Conservation (phyloP, 92 coral and sea anemone genomes). For the Parazoanthus darwini region DNA sequence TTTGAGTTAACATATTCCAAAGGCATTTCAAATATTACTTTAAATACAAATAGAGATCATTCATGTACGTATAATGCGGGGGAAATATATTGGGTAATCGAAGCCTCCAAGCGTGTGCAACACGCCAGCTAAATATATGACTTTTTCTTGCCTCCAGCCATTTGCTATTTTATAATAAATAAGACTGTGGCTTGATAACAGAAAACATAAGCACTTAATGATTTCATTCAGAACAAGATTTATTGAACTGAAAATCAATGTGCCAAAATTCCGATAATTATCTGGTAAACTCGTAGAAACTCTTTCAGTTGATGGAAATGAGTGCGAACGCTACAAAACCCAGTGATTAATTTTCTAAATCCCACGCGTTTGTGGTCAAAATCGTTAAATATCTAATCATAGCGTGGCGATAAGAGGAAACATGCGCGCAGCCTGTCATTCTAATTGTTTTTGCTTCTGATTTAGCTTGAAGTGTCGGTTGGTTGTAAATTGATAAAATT, state of each 20-base stretch:
- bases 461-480: neutral
- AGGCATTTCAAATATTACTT: no score
- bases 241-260: neutral
- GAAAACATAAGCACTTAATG: neutral
- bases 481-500: constrained; percentile 18
- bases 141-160: neutral
- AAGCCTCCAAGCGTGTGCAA: neutral
- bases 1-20: neutral
- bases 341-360: neutral
- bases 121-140: neutral
- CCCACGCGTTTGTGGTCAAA: neutral
- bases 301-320: neutral
- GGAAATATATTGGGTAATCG: neutral
- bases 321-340: neutral
- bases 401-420: neutral
- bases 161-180: no score
- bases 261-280: neutral
- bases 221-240: neutral
- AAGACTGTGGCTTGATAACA: neutral
- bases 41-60: neutral
- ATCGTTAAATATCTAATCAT: neutral
- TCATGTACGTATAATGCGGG: neutral
- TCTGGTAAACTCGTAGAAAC: neutral
- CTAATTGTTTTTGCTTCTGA: neutral
- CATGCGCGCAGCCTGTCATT: no score